Conservation (phyloP, 2,113 vertebrate genomes). For the Genyomyrus donnyi region DNA sequence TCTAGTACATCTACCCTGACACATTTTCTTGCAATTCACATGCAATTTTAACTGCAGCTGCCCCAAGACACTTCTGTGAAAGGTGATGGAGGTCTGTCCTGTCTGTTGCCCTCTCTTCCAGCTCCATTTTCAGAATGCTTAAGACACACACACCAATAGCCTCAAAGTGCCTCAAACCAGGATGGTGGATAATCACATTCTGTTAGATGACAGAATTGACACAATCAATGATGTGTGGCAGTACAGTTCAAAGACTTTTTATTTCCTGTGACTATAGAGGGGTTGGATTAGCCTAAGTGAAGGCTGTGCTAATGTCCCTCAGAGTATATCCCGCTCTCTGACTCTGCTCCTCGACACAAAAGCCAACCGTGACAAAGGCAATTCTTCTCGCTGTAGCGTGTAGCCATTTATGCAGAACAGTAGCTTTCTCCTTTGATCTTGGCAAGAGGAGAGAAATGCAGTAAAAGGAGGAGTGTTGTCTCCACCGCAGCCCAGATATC, state of each 20-base stretch:
- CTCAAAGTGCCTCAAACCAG: background rate
- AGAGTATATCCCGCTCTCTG: background rate
- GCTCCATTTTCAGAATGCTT: background rate
- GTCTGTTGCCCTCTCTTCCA: background rate
- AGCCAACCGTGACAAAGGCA: constrained; percentile 4
- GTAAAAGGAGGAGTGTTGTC: background rate
- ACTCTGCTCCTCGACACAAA: background rate
- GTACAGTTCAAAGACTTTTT: constrained; percentile 14
- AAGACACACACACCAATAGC: background rate
- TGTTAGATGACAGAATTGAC: constrained; percentile 5
- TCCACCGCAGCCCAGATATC: background rate
- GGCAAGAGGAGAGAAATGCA: background rate
- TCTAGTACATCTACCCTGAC: background rate
- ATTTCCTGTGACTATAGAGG: constrained; percentile 11
- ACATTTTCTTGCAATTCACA: background rate
- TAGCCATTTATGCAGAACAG: constrained; percentile 6
- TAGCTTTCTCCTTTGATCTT: constrained; percentile 6
- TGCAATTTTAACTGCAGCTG: background rate
- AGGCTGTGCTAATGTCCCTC: constrained; percentile 12
- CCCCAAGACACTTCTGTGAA: background rate
- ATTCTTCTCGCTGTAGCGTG: background rate
- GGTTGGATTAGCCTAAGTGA: constrained; percentile 12
- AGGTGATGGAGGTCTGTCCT: background rate
- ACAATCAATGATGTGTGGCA: background rate
- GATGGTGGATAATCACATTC: constrained; percentile 10